Evolutionary conservation across 2,888 invertebrate species (phyloP).

Genomic region (Lasioglossum marginatum): DNA sequence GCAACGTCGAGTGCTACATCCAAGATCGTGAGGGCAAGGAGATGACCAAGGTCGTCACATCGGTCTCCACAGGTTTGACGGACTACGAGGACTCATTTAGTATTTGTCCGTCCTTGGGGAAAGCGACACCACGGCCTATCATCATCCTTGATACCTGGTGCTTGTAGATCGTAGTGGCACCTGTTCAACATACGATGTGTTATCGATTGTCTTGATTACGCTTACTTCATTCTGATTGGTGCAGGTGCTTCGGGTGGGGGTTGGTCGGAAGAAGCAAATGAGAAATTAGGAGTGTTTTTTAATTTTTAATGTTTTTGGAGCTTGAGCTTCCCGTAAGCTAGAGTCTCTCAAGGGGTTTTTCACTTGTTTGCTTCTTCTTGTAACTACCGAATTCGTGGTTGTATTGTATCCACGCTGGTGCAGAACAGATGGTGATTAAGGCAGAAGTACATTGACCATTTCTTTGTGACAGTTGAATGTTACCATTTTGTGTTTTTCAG

Average conservation of each 20-base stretch:
- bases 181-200: background rate
- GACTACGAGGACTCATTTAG: constrained; percentile 48
- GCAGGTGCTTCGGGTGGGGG: constrained; percentile 12
- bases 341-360: background rate
- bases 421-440: constrained; percentile 13
- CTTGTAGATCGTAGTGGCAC: background rate
- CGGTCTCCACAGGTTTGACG: constrained; percentile 79
- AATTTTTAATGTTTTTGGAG: background rate
- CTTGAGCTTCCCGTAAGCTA: background rate
- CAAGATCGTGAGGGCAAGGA: constrained; percentile 72
- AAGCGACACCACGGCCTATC: background rate
- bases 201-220: constrained; percentile 17
- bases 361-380: background rate
- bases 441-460: background rate
- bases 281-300: background rate
- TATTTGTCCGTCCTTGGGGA: constrained; percentile 69
- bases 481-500: constrained; percentile 19
- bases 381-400: background rate
- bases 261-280: background rate
- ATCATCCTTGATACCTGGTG: background rate
- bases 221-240: constrained; percentile 8
- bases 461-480: background rate
- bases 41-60: constrained; percentile 76
- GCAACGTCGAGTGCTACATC: constrained; percentile 77
- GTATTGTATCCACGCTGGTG: background rate